Evolutionary conservation across 2,888 invertebrate species (phyloP), one percentile per base, ranked within the genome.

Genomic region (Ornithoptera priamus): DNA sequence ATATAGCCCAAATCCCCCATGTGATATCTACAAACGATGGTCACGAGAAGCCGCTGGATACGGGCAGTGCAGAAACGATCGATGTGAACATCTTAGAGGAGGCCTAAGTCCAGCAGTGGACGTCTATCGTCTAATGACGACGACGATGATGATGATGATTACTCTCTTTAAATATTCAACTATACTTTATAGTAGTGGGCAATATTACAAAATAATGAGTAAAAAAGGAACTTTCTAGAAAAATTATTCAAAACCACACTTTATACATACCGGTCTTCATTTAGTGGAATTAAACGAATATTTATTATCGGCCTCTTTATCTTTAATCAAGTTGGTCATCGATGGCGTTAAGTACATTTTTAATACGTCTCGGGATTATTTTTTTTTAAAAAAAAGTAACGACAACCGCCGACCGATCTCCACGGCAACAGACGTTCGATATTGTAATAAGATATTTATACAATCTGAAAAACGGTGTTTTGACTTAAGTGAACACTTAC

Each of bases 331-430:
- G 69, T 57, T 65, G 65, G 58, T 65, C 57, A 39, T 63, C 62
- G 58, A 39, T 59, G 69, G 71, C 71, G 71, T 71, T 72, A 72
- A 75, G 71, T 69, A 74, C 70, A 72, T 72, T 71, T 73, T 74
- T 71, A 72, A 72, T 73, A 73, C 66, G 56, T 53, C 59, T 53
- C 60, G 68, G 57, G 63, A 71, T 72, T 30, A 4, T 4, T 73
- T 74, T 74, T 70, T 30, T 4, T 73, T 74, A 74, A 70, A 67
- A 76, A 30, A 68, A 66, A 67, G 73, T 59, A 42, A 56, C 59
- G 22, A 50, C 39, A 69, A 71, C 69, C 64, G 46, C n/a, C 67
- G 58, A 63, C 18, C 57, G 3, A 58, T 50, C 50, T 57, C 69
- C 30, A 65, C 65, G 62, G 66, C 62, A 69, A 62, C 36, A 22